Percentiles rank a stretch among this genome's conserved stretches.
These are phyloP conservation scores for Tryphoninae sp. DNA, from an alignment of 2,888 invertebrate genomes.

Conservation along the genomic window DNA sequence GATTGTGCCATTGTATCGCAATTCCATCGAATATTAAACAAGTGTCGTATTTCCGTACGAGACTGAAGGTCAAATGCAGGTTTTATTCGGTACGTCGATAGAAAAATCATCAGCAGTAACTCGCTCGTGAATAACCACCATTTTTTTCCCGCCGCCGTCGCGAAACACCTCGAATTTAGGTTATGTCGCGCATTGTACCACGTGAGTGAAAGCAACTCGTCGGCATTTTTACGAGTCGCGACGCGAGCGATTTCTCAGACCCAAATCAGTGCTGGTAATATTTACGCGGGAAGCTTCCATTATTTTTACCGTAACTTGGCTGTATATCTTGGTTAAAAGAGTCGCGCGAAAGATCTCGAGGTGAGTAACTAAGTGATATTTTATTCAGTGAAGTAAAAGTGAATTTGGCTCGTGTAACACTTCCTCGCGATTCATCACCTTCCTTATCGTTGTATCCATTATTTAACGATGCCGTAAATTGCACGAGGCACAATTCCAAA, in stretches of 20 bases:
- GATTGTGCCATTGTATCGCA: neutral
- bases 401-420: neutral
- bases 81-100: neutral
- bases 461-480: neutral
- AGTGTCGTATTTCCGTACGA: constrained; percentile 7
- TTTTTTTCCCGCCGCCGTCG: neutral
- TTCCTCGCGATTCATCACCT: neutral
- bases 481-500: neutral
- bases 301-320: no score
- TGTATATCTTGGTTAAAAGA: neutral
- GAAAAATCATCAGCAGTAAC: neutral
- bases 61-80: neutral
- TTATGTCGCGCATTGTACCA: constrained; percentile 24
- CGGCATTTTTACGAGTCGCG: neutral
- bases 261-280: neutral
- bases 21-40: constrained; percentile 43
- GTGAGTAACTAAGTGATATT: constrained; percentile 2
- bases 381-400: constrained; percentile 10
- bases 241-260: neutral
- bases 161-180: constrained; percentile 10
- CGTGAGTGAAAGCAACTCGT: constrained; percentile 10
- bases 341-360: neutral
- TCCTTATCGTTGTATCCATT: neutral
- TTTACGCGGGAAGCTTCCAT: neutral
- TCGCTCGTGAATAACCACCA: neutral